These are phyloP conservation scores for Drosophila nannoptera DNA, from an alignment of 1,140 invertebrate genomes.

Conservation along the genomic window DNA sequence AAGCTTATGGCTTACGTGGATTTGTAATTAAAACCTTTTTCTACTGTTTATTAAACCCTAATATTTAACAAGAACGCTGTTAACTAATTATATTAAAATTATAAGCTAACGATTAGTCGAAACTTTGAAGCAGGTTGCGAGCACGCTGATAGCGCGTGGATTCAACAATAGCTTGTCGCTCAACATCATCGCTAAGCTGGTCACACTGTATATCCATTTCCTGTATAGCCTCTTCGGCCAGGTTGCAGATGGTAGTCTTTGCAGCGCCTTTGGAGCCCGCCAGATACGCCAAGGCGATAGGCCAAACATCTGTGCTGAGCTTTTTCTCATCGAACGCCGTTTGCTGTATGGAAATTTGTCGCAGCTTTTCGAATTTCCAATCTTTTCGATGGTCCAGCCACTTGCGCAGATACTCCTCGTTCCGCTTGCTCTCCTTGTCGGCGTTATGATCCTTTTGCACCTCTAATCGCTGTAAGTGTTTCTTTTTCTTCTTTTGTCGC, in stretches of 20 bases:
- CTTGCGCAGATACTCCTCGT: slow-evolving; percentile 82
- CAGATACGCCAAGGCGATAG: slow-evolving; percentile 85
- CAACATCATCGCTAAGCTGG: slow-evolving; percentile 62
- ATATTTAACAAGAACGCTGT: slow-evolving; percentile 49
- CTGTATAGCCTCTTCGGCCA: slow-evolving; percentile 84
- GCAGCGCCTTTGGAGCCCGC: slow-evolving; percentile 84
- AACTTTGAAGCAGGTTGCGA: slow-evolving; percentile 80
- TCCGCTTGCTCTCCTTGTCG: slow-evolving; percentile 70
- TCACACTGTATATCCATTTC: slow-evolving; percentile 82
- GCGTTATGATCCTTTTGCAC: slow-evolving; percentile 53
- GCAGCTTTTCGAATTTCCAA: slow-evolving; percentile 89
- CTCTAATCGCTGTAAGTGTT: slow-evolving; percentile 65
- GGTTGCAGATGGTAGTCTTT: slow-evolving; percentile 81
- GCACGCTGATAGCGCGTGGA: slow-evolving; percentile 80
- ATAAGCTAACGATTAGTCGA: slow-evolving; percentile 46
- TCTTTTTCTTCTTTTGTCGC: slow-evolving; percentile 73
- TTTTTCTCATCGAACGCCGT: slow-evolving; percentile 83
- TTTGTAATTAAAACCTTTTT: slow-evolving; percentile 42
- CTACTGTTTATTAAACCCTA: slow-evolving; percentile 30
- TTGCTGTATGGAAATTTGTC: slow-evolving; percentile 86
- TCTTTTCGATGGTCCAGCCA: slow-evolving; percentile 85
- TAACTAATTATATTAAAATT: slow-evolving; percentile 12
- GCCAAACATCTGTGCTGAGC: slow-evolving; percentile 83
- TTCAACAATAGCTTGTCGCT: slow-evolving; percentile 68
- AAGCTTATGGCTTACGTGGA: slow-evolving; percentile 80